Base-by-base conservation (phyloP, 1,140 invertebrate species). In the Rhopalosiphum padi region DNA sequence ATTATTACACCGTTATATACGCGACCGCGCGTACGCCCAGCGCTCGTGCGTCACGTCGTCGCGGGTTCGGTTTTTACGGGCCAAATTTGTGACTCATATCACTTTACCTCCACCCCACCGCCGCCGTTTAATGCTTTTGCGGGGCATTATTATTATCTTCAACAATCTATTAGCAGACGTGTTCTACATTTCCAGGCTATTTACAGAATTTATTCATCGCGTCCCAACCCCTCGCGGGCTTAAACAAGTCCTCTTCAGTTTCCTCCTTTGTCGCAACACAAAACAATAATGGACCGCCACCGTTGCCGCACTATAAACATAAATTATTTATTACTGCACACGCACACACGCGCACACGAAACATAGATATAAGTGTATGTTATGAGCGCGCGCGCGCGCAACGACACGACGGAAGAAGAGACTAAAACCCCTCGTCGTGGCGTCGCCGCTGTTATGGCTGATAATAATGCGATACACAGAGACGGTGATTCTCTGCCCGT, bases 161-260 rank as follows among this genome's bases (percentile, higher is more conserved):
- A 77, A 83, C 91, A 83, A 92, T 83, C 91, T 92, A 92, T 92
- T 92, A 92, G 91, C 91, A n/a, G 77, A 92, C 91, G 77, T 92
- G 91, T 92, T 92, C 91, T 92, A 92, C 91, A 92, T 92, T 92
- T 83, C 91, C 91, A 83, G 30, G 77, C 91, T 92, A 92, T 92
- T 92, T 92, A 41, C 91, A 46, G n/a, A 92, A 92, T 92, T 92
- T 92, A 92, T 92, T 92, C 91, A 92, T 92, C 68, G 43, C 90
- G 25, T 82, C n/a, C 68, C 2, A 91, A 51, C 88, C 88, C 88
- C 41, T 53, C n/a, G 87, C 87, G 48, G n/a, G 87, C 60, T 92
- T n/a, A 83, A 92, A 92, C 68, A 83, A 77, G 68, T 92, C 91
- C 77, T 92, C 77, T 91, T 82, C 60, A 51, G 91, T n/a, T 88